Percentiles rank a stretch among this genome's conserved stretches.
phyloP scores from a whole-genome alignment of 1,140 invertebrate genomes.

The Paraescarpia echinospica region DNA sequence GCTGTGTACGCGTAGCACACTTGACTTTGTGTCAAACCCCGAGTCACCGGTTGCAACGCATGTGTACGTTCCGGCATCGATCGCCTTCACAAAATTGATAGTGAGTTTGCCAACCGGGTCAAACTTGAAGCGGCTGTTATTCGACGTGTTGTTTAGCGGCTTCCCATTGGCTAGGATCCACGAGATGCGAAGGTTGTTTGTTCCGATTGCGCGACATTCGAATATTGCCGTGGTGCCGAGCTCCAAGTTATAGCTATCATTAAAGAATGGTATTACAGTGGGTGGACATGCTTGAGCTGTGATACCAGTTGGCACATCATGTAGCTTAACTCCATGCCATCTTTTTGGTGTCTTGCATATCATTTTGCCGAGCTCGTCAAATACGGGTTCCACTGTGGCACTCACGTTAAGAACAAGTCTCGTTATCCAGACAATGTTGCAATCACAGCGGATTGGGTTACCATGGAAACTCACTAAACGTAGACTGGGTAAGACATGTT shows the following conservation, averaged over 20 bases:
- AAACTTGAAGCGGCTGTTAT: conserved; percentile 46
- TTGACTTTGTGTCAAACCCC: conserved; percentile 49
- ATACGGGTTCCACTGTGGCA: conserved; percentile 29
- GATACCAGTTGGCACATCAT: conserved; percentile 40
- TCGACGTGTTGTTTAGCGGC: conserved; percentile 44
- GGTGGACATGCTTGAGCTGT: conserved; percentile 52
- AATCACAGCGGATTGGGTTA: conserved; percentile 61
- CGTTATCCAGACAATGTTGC: conserved; percentile 59
- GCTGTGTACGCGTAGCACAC: conserved; percentile 46
- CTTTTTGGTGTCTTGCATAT: conserved; percentile 48
- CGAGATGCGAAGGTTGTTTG: conserved; percentile 54
- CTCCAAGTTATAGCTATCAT: conserved; percentile 38
- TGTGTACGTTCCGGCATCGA: conserved; percentile 46
- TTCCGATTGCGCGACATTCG: conserved; percentile 58
- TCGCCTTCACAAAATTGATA: conserved; percentile 41
- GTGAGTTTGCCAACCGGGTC: conserved; percentile 48
- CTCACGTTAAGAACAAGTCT: conserved; percentile 26
- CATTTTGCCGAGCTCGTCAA: conserved; percentile 49
- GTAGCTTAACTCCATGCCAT: conserved; percentile 45
- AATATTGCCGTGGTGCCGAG: conserved; percentile 56
- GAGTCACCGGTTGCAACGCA: conserved; percentile 46
- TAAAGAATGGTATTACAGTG: conserved; percentile 46
- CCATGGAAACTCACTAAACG: conserved; percentile 53
- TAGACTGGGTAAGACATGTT: conserved; percentile 42
- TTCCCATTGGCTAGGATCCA: conserved; percentile 59